These are phyloP conservation scores for Druon quercuslanigerum DNA, from an alignment of 1,140 invertebrate species.

Conservation along the genomic window DNA sequence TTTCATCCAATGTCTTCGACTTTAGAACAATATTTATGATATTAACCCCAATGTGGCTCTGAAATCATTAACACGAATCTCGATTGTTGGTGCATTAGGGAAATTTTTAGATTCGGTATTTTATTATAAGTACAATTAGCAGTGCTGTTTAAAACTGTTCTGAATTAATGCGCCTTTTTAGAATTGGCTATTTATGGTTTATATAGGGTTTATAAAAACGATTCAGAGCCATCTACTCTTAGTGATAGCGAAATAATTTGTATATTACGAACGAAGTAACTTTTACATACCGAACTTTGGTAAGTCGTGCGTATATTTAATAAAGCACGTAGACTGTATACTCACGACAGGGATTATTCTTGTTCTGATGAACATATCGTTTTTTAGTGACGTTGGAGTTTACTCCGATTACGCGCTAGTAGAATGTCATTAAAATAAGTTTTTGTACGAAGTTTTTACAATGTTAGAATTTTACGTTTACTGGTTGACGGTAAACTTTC, in stretches of 20 bases:
- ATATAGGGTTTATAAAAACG: neutral
- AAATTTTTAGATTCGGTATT: neutral
- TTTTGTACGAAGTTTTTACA: slow-evolving; percentile 51
- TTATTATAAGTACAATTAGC: neutral
- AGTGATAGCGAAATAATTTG: slow-evolving; percentile 39
- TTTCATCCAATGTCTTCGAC: neutral
- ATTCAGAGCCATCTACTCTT: slow-evolving; percentile 14
- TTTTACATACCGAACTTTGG: slow-evolving; percentile 40
- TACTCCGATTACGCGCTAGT: slow-evolving; percentile 20
- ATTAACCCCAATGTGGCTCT: neutral
- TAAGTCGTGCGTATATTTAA: slow-evolving; percentile 35
- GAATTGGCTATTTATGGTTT: neutral
- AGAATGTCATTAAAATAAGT: slow-evolving; percentile 19
- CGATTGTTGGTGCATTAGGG: neutral
- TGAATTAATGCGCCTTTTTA: neutral
- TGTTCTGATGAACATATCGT: slow-evolving; percentile 34
- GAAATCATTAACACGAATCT: neutral
- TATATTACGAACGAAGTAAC: slow-evolving; percentile 45
- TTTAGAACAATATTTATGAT: slow-evolving; percentile 15
- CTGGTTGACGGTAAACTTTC: slow-evolving; percentile 42
- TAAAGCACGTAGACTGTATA: slow-evolving; percentile 39
- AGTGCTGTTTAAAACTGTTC: neutral
- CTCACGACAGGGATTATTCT: slow-evolving; percentile 45
- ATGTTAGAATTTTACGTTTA: slow-evolving; percentile 62
- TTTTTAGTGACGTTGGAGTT: slow-evolving; percentile 9